Evolutionary conservation across 2,113 vertebrate species (phyloP).

Genomic region (Pelecanus crispus): DNA sequence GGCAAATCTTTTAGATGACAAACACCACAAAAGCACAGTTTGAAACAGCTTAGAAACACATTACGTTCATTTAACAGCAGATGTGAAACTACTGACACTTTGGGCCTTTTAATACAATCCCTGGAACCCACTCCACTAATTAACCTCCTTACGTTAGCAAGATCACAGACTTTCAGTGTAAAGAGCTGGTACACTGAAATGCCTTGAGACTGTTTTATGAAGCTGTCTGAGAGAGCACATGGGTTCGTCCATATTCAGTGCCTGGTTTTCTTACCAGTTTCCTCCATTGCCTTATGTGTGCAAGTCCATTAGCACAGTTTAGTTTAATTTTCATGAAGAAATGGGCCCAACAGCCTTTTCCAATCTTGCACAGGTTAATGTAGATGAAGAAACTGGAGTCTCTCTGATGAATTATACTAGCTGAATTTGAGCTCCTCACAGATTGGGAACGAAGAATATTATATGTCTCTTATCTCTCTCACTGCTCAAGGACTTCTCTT

Average conservation of each 20-base stretch:
- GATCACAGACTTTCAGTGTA: background rate
- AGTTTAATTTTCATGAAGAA: background rate
- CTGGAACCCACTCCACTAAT: background rate
- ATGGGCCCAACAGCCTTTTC: background rate
- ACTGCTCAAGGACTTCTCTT: background rate
- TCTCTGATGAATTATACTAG: background rate
- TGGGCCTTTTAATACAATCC: background rate
- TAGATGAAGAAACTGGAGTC: background rate
- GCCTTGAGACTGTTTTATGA: background rate
- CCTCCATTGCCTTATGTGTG: background rate
- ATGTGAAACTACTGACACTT: background rate
- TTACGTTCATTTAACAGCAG: background rate
- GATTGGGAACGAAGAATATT: background rate
- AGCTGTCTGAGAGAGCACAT: background rate
- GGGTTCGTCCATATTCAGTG: background rate
- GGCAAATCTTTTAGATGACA: background rate
- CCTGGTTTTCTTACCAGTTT: background rate
- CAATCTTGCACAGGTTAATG: background rate
- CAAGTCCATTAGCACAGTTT: background rate
- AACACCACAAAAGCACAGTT: background rate
- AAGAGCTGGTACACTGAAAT: background rate
- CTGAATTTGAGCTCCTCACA: background rate
- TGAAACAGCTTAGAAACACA: background rate
- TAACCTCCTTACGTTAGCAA: background rate
- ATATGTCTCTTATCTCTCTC: background rate